Evolutionary conservation across 2,113 vertebrate genomes (phyloP), one percentile per base, ranked within the genome.

Genomic region (Gallinago paraguaiae): DNA sequence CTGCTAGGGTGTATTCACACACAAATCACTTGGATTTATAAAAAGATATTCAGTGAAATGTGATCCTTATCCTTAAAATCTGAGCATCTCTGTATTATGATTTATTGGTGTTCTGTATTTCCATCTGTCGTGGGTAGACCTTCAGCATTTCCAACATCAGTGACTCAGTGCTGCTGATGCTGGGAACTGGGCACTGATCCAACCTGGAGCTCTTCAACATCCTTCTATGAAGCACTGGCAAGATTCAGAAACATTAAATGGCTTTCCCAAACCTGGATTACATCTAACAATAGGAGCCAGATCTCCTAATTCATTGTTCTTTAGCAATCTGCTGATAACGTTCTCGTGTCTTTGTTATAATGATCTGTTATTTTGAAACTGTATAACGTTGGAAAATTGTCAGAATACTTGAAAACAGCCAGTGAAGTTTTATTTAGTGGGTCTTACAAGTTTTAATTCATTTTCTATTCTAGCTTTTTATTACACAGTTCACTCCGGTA

Each of bases 201-300:
- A 96, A 46, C 35, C 48, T 83, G 17, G 39, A 78, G 53, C 60
- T 92, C 80, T 92, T 94, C 67, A 86, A 17, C 39, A 88, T 93
- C 90, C 7, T 92, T 90, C 88, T 88, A 10, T 86, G 80, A 92
- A 95, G 84, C 35, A 64, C 45, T 90, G 90, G 72, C 87, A 94
- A 67, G 60, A 74, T 18, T 57, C 59, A 86, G 43, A 86, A 41
- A 81, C 8, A 3, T 8, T 63, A 54, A 80, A 30, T 78, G 39
- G 31, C 60, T 93, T 95, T 93, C 60, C 60, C 76, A 95, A 82
- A 75, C 45, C 65, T 83, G 69, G 35, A 59, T 86, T 94, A 27
- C 71, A 60, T 59, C 25, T 92, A 68, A 43, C n/a, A 81, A 10
- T 57, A 56, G 51, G 17, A 92, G 72, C 33, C 48, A 86, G 56